Percentiles rank a stretch among this genome's conserved stretches.
Conservation (phyloP, 2,888 invertebrate genomes). For the Bombylius major region DNA sequence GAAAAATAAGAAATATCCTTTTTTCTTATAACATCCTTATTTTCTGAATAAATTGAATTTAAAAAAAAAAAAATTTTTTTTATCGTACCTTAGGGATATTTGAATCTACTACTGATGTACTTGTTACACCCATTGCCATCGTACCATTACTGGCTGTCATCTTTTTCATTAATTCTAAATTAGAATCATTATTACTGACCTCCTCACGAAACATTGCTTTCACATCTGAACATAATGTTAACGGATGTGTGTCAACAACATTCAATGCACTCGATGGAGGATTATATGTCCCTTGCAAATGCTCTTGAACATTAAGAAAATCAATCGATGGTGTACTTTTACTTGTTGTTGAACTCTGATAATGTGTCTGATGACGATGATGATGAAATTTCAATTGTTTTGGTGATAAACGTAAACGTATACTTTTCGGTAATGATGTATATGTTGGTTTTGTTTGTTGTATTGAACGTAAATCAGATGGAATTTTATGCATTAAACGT, state of each 20-base stretch:
- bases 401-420: conserved; percentile 20
- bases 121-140: too few relatives aligned
- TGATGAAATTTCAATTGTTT: conserved; percentile 18
- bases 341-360: background rate
- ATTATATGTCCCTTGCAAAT: background rate
- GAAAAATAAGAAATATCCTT: background rate
- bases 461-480: conserved; percentile 16
- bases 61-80: too few relatives aligned
- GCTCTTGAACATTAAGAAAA: background rate
- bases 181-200: too few relatives aligned
- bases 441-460: conserved; percentile 16
- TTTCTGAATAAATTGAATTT: too few relatives aligned
- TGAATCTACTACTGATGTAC: too few relatives aligned
- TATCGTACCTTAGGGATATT: too few relatives aligned
- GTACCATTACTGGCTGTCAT: too few relatives aligned
- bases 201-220: too few relatives aligned
- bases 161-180: too few relatives aligned
- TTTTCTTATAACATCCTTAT: background rate
- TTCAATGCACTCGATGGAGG: background rate
- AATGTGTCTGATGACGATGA: background rate
- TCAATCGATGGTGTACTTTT: conserved; percentile 3
- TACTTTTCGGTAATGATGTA: conserved; percentile 16
- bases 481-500: conserved; percentile 51
- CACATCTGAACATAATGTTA: background rate
- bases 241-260: conserved; percentile 7